phyloP scores from a whole-genome alignment of 2,888 invertebrate species.

The Thalpophila matura region DNA sequence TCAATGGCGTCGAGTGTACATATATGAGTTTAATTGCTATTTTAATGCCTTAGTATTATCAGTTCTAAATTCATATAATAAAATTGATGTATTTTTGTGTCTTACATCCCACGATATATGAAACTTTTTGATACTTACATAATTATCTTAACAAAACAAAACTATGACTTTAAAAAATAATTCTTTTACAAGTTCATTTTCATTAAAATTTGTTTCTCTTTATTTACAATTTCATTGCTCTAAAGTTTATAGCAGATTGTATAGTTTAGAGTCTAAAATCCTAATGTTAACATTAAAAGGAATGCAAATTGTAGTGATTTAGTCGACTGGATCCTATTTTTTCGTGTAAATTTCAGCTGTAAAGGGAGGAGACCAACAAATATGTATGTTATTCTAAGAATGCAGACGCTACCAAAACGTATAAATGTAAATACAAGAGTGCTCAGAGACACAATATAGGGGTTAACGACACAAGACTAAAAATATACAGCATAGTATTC shows the following conservation, averaged over 20 bases:
- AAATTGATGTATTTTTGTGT: neutral
- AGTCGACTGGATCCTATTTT: constrained; percentile 18
- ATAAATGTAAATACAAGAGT: constrained; percentile 49
- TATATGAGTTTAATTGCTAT: too few relatives aligned
- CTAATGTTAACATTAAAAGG: constrained; percentile 13
- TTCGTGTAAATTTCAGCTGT: constrained; percentile 32
- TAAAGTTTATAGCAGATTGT: too few relatives aligned
- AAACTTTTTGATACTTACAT: neutral
- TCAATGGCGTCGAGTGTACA: too few relatives aligned
- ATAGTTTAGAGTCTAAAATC: too few relatives aligned
- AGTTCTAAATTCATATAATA: neutral
- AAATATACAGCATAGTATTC: constrained; percentile 57
- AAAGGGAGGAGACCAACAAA: constrained; percentile 25
- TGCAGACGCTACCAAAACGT: constrained; percentile 51
- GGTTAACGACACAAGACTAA: constrained; percentile 59
- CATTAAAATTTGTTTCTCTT: too few relatives aligned
- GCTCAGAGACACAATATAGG: constrained; percentile 42
- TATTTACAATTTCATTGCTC: too few relatives aligned
- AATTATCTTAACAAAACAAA: too few relatives aligned
- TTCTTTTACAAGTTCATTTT: too few relatives aligned
- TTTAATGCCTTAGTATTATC: neutral
- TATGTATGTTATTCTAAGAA: constrained; percentile 47
- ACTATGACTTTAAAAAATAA: too few relatives aligned
- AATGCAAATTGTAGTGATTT: constrained; percentile 42
- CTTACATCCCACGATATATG: neutral